Percentiles rank a stretch among this genome's conserved stretches.
These are phyloP conservation scores for Creontiades dilutus DNA, from an alignment of 2,888 invertebrate species.

Conservation along the genomic window DNA sequence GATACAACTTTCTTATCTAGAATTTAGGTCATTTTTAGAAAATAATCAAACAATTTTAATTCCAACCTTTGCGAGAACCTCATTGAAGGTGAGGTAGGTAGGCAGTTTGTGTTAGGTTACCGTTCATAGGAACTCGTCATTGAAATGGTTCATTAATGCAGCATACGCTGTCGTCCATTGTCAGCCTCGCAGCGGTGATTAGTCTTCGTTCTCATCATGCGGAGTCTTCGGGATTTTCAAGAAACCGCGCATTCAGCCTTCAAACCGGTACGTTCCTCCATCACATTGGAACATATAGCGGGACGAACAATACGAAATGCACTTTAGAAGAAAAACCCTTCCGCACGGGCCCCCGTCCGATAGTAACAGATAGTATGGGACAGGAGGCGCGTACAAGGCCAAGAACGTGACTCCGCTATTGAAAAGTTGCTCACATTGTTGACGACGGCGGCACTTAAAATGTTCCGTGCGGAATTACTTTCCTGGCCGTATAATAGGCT, in stretches of 20 bases:
- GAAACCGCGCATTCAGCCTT: not conserved
- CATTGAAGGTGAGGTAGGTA: too few relatives aligned
- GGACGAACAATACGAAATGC: not conserved
- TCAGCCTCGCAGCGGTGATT: not conserved
- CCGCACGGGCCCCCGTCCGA: not conserved
- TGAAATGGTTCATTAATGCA: too few relatives aligned
- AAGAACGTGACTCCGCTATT: conserved; percentile 22
- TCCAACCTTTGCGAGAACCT: too few relatives aligned
- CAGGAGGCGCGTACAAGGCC: conserved; percentile 35
- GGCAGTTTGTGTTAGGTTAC: too few relatives aligned
- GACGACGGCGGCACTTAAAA: conserved; percentile 27
- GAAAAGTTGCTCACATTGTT: conserved; percentile 31
- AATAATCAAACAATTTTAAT: too few relatives aligned
- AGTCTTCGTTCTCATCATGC: not conserved
- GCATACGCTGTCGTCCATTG: too few relatives aligned
- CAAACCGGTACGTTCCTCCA: conserved; percentile 15
- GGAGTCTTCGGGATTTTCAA: not conserved
- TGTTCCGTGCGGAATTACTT: conserved; percentile 27
- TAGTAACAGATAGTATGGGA: conserved; percentile 34
- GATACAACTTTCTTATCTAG: too few relatives aligned
- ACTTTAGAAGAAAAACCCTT: not conserved
- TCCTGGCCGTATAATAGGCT: not conserved
- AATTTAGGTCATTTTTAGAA: too few relatives aligned
- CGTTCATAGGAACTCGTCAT: too few relatives aligned
- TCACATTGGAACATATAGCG: conserved; percentile 19